These are phyloP conservation scores for Eleginops maclovinus DNA, from an alignment of 2,113 vertebrate genomes.

Conservation along the genomic window DNA sequence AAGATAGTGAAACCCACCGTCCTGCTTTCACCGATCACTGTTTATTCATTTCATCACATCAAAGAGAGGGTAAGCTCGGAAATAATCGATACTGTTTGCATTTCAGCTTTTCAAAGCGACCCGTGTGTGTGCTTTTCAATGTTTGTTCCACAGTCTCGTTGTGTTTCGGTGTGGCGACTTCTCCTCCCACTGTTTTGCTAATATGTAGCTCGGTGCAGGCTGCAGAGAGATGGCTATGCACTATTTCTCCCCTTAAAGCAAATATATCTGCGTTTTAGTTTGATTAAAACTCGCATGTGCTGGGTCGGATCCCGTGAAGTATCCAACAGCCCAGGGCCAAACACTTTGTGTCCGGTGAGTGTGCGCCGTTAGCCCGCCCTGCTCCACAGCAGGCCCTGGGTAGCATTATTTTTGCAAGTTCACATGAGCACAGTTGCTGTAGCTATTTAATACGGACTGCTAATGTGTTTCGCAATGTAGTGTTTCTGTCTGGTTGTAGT, in stretches of 20 bases:
- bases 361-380: slow-evolving; percentile 19
- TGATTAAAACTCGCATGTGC: no score
- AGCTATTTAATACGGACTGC: neutral
- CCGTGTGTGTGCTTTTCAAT: slow-evolving; percentile 8
- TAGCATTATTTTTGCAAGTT: slow-evolving; percentile 30
- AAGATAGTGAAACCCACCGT: slow-evolving; percentile 45
- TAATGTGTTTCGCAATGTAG: neutral
- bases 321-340: neutral
- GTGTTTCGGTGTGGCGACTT: slow-evolving; percentile 25
- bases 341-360: slow-evolving; percentile 23
- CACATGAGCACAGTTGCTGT: neutral
- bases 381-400: slow-evolving; percentile 41
- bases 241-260: neutral
- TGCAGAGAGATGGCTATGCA: slow-evolving; percentile 20
- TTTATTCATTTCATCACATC: slow-evolving; percentile 38
- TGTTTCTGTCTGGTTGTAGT: neutral
- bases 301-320: neutral
- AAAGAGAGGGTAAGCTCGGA: slow-evolving; percentile 68
- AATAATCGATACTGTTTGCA: neutral
- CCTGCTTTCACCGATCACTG: slow-evolving; percentile 11
- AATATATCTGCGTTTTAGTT: neutral
- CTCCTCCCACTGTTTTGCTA: slow-evolving; percentile 54
- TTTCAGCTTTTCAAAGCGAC: neutral
- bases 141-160: slow-evolving; percentile 16
- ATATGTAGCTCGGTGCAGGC: slow-evolving; percentile 20